Base-by-base conservation (phyloP, 2,113 vertebrate genomes). In the Scopus umbretta region DNA sequence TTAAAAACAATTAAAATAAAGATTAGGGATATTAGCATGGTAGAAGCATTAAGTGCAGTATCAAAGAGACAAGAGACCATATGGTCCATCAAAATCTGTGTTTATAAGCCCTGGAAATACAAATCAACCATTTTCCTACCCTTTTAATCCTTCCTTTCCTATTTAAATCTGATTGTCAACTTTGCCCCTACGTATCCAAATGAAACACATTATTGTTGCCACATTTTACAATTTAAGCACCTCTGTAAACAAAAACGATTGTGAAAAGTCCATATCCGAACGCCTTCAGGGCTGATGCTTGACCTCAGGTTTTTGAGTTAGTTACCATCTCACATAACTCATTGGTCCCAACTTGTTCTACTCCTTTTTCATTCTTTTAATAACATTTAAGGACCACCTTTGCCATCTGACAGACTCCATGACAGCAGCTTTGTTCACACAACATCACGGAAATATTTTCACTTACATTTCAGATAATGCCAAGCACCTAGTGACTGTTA, bases 1-100 rank as follows among this genome's bases (percentile, higher is more conserved):
- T 93, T 87, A 89, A 90, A 97, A 96, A 95, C 94, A 71, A 96
- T 97, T 95, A 92, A 94, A 96, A 95, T 81, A 75, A 96, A 97
- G 80, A 97, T 88, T 65, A 71, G 20, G 34, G 53, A 72, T 87
- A 97, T 71, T 82, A 92, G 92, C 76, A 73, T 55, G 78, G 55
- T 70, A 66, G 55, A 38, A 87, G 80, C 58, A 92, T 56, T 80
- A 83, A 93, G 36, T 79, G 93, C 52, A 56, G 38, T 61, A 61
- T 71, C 36, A 47, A 84, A 96, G 87, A 83, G 72, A 76, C 74
- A 95, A 73, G 92, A 78, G n/a, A 95, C 92, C 70, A 96, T 85
- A 84, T 91, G 74, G 55, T 43, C 70, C 82, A 94, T 86, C 89
- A 88, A 62, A 83, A 50, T 86, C 88, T 45, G 30, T 63, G 34